Evolutionary conservation across 1,140 invertebrate species (phyloP), one percentile per base, ranked within the genome.

Genomic region (Sycophaga agraensis): DNA sequence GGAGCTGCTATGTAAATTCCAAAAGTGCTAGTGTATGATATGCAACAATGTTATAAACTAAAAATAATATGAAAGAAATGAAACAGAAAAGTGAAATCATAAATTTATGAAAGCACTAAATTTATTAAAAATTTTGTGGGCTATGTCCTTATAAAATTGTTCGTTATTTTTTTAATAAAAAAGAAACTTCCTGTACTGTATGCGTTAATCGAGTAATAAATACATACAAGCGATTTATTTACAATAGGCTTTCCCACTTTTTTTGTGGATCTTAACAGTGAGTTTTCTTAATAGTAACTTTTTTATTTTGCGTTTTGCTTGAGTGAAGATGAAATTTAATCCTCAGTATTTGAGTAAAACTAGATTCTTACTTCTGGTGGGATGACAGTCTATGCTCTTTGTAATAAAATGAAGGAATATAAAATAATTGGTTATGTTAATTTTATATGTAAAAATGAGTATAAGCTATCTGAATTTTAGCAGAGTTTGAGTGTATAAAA

Each of bases 21-120:
- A 66, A 67, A 68, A 72, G 64, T 70, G 66, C 66, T 72, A 68
- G 65, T 66, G 66, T 72, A 66, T 64, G 65, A 67, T 68, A 70
- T 48, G 35, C 43, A 63, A 58, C 46, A 51, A 58, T 45, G 53
- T 51, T 63, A 48, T 26, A 57, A 58, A 57, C 51, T 63, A 43
- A 63, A 57, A 24, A n/a, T 50, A 57, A 63, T 51, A 35, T 14
- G 9, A 63, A 19, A 45, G 14, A 42, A 43, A 50, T 34, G n/a
- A 56, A 35, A 21, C 48, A 55, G 42, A 49, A 40, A 62, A 48
- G 26, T 43, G 34, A 37, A 51, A 55, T 57, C 31, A 54, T 34
- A 61, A 61, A 57, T 56, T 57, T 45, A 57, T 54, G 17, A 59
- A 69, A 68, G 62, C 65, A 67, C 66, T 68, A 69, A 56, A 66